Conservation (phyloP, 2,888 invertebrate species). For the Tetragonisca angustula region DNA sequence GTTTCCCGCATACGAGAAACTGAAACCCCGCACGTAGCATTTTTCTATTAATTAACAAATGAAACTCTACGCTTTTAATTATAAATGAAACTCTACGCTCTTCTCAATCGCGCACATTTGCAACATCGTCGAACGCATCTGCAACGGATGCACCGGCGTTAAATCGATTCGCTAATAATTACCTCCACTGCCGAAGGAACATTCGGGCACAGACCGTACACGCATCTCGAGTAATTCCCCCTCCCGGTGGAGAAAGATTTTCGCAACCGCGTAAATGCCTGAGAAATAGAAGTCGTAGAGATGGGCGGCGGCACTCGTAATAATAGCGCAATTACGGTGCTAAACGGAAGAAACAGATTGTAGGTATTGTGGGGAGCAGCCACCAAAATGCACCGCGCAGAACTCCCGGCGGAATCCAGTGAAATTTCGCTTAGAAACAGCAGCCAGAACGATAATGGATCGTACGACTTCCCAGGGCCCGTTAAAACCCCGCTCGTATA, state of each 20-base stretch:
- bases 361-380: slow-evolving; percentile 59
- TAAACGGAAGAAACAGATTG: slow-evolving; percentile 72
- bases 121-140: background rate
- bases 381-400: slow-evolving; percentile 47
- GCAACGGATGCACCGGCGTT: background rate
- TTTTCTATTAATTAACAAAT: background rate
- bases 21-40: background rate
- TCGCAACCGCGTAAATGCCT: slow-evolving; percentile 53
- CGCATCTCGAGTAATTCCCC: background rate
- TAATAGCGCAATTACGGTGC: slow-evolving; percentile 72
- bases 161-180: background rate
- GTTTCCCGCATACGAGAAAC: background rate
- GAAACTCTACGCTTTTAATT: background rate
- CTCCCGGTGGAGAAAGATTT: slow-evolving; percentile 43
- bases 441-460: slow-evolving; percentile 60
- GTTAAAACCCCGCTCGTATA: slow-evolving; percentile 43
- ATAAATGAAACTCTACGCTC: background rate
- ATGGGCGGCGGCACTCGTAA: slow-evolving; percentile 51
- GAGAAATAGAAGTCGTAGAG: slow-evolving; percentile 45
- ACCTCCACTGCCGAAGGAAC: background rate
- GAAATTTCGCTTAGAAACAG: slow-evolving; percentile 60
- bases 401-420: slow-evolving; percentile 47
- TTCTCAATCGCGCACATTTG: background rate
- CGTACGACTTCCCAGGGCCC: slow-evolving; percentile 48
- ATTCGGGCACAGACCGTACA: background rate